phyloP scores from a whole-genome alignment of 1,140 invertebrate species.

The Gonioctena quinquepunctata region DNA sequence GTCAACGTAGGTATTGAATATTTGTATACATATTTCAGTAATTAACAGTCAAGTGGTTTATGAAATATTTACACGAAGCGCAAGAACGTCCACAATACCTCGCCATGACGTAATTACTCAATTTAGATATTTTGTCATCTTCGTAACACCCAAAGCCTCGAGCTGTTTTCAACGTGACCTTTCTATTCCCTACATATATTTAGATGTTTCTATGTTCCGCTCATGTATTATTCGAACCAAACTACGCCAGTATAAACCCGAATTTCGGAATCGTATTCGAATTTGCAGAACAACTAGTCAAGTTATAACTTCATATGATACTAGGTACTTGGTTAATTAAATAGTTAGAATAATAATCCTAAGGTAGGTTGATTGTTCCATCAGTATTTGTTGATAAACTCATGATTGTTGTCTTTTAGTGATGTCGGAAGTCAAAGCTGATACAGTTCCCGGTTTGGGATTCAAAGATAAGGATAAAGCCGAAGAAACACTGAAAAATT shows the following conservation, averaged over 20 bases:
- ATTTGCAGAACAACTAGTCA: conserved; percentile 1
- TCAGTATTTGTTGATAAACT: background rate
- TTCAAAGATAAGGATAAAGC: conserved; percentile 71
- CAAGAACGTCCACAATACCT: conserved; percentile 22
- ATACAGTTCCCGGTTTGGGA: conserved; percentile 64
- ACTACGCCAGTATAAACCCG: conserved; percentile 10
- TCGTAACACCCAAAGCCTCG: background rate
- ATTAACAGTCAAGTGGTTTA: background rate
- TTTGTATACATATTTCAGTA: background rate
- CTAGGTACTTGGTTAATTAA: too few relatives aligned
- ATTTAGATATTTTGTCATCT: conserved; percentile 32
- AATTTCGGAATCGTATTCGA: conserved; percentile 22
- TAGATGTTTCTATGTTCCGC: conserved; percentile 25
- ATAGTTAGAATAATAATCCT: too few relatives aligned
- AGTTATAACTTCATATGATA: conserved; percentile 27
- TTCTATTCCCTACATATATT: conserved; percentile 2
- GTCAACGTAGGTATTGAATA: too few relatives aligned
- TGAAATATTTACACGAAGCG: conserved; percentile 3
- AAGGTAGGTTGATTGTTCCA: background rate
- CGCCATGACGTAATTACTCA: conserved; percentile 28
- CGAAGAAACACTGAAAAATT: conserved; percentile 63
- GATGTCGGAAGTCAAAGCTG: conserved; percentile 50
- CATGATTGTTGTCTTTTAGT: background rate
- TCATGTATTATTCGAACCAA: conserved; percentile 1
- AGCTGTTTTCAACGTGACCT: conserved; percentile 9